phyloP scores from a whole-genome alignment of 2,797 vertebrate genomes.

The Gila robusta region DNA sequence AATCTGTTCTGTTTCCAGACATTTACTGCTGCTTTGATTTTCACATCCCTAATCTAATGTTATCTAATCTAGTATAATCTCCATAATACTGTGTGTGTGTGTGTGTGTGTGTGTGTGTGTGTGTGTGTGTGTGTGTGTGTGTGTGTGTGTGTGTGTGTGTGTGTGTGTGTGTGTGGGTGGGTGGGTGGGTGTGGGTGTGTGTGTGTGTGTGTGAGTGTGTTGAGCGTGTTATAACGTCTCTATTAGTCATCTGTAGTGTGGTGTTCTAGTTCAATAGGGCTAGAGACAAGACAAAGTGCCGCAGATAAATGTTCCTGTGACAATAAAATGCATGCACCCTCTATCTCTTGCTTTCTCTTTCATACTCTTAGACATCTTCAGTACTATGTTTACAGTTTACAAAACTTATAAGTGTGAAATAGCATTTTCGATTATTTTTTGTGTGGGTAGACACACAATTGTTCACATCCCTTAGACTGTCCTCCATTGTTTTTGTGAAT shows the following conservation, averaged over 20 bases:
- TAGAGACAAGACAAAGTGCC: constrained; percentile 43
- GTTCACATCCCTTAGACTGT: not conserved
- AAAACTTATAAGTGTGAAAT: not conserved
- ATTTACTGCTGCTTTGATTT: constrained; percentile 32
- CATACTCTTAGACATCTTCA: not conserved
- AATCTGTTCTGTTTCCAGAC: constrained; percentile 37
- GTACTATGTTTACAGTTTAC: not conserved
- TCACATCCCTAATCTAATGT: constrained; percentile 33
- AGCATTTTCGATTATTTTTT: not conserved
- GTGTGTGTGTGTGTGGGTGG: too few species aligned
- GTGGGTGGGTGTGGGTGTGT: not conserved
- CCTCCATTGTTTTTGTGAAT: constrained; percentile 7
- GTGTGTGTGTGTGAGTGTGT: not conserved
- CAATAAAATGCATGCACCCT: constrained; percentile 22
- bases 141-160: too few species aligned
- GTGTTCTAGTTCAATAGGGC: constrained; percentile 40
- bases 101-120: too few species aligned
- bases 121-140: too few species aligned
- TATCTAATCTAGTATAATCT: constrained; percentile 44
- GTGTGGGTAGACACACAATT: not conserved
- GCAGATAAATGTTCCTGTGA: constrained; percentile 21
- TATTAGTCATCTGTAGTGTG: constrained; percentile 40
- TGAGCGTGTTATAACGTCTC: constrained; percentile 32
- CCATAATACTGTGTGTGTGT: constrained; percentile 14
- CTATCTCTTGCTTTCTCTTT: not conserved